phyloP scores from a whole-genome alignment of 2,797 vertebrate species.

The Peromyscus eremicus region DNA sequence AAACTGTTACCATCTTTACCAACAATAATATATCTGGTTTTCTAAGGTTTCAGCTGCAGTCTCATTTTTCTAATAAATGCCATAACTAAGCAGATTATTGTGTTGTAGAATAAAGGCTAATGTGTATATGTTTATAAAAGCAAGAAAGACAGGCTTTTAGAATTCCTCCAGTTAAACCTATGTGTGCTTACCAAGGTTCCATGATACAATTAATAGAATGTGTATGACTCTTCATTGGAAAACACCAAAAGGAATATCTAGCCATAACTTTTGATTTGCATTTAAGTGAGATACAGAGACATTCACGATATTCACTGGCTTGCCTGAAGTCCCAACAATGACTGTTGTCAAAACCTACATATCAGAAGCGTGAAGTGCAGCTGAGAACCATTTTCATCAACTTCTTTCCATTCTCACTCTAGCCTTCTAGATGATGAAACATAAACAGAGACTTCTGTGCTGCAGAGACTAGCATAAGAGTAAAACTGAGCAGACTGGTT shows the following conservation, averaged over 20 bases:
- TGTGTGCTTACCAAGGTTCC: neutral
- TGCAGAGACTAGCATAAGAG: neutral
- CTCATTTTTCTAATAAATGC: neutral
- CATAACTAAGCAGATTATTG: neutral
- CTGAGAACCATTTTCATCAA: neutral
- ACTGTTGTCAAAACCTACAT: neutral
- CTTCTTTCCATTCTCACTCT: neutral
- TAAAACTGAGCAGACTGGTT: neutral
- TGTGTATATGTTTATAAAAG: neutral
- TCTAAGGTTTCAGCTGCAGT: neutral
- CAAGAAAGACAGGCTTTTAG: neutral
- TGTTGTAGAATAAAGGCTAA: neutral
- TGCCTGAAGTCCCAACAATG: neutral
- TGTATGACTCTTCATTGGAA: neutral
- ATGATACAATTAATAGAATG: slow-evolving; percentile 3
- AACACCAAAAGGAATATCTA: neutral
- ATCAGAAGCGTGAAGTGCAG: neutral
- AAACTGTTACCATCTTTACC: neutral
- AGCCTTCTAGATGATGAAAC: neutral
- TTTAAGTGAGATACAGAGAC: neutral
- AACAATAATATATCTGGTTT: neutral
- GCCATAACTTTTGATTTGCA: neutral
- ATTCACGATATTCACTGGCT: neutral
- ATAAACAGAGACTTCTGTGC: neutral
- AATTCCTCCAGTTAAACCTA: neutral